Percentiles rank a stretch among this genome's conserved stretches.
Conservation (phyloP, 2,888 invertebrate genomes). For the Lampropteryx suffumata region DNA sequence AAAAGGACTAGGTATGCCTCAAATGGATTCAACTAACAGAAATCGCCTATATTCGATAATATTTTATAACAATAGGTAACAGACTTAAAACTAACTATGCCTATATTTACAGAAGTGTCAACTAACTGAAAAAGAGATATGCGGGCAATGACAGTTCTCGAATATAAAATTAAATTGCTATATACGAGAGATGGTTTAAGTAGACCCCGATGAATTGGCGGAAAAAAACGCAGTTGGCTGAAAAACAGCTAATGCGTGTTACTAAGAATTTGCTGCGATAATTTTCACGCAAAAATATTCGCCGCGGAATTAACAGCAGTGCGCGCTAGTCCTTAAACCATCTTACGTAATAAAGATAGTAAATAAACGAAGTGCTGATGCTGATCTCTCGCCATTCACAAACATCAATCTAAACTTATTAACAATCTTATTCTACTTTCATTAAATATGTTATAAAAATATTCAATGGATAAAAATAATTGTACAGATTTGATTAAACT, state of each 20-base stretch:
- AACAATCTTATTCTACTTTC: not conserved
- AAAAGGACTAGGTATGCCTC: conserved; percentile 65
- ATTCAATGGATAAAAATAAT: not conserved
- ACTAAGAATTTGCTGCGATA: too few species aligned
- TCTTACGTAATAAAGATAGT: not conserved
- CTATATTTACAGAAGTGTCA: conserved; percentile 61
- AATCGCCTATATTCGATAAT: conserved; percentile 44
- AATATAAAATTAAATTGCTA: conserved; percentile 5
- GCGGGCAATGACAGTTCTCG: conserved; percentile 48
- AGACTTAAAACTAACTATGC: conserved; percentile 48
- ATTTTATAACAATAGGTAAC: conserved; percentile 63
- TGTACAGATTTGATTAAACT: conserved; percentile 12
- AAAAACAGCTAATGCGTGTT: too few species aligned
- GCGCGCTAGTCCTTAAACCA: not conserved
- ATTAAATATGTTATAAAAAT: not conserved
- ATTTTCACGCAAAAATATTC: too few species aligned
- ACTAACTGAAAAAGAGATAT: conserved; percentile 43
- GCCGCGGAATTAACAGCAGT: too few species aligned
- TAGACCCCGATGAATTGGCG: too few species aligned
- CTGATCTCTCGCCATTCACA: conserved; percentile 6
- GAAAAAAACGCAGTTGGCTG: too few species aligned
- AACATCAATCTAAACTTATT: not conserved
- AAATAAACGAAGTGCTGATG: conserved; percentile 11
- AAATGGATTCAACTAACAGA: conserved; percentile 62
- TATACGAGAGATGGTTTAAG: not conserved